Percentiles rank a stretch among this genome's conserved stretches.
Evolutionary conservation across 2,113 vertebrate species (phyloP).

Genomic region (Cacatua alba): DNA sequence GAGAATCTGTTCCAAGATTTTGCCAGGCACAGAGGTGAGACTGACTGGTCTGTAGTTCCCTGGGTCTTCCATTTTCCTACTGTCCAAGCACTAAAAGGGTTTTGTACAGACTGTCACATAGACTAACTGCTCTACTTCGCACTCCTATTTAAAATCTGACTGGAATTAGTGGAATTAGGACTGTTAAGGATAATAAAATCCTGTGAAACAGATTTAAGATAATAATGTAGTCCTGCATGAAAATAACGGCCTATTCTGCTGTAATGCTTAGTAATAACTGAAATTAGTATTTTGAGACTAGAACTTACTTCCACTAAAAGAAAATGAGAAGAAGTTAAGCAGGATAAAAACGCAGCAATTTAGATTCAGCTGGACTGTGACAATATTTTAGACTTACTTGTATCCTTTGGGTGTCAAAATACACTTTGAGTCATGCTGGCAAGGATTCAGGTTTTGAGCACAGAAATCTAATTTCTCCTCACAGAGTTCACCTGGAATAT

Average conservation of each 20-base stretch:
- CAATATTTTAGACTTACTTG: conserved; percentile 82
- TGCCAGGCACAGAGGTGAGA: too few species aligned
- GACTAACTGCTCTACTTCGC: not conserved
- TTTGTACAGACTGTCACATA: not conserved
- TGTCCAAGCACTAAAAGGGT: not conserved
- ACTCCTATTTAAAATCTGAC: not conserved
- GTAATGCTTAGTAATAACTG: not conserved
- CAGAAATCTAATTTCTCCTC: conserved; percentile 98
- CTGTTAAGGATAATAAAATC: not conserved
- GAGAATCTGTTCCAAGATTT: too few species aligned
- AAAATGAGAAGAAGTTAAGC: not conserved
- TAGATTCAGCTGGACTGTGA: not conserved
- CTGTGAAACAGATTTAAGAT: not conserved
- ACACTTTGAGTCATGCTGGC: conserved; percentile 96
- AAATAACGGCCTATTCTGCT: not conserved
- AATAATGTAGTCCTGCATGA: not conserved
- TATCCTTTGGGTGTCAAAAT: conserved; percentile 90
- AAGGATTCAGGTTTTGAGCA: conserved; percentile 90
- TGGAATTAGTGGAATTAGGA: not conserved
- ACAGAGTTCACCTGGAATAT: conserved; percentile 89
- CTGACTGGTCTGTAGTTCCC: too few species aligned
- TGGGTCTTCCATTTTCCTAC: not conserved
- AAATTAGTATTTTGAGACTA: not conserved
- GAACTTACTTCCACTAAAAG: not conserved
- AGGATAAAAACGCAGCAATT: not conserved